Evolutionary conservation across 2,797 vertebrate species (phyloP).

Genomic region (Scolopax bukidnonensis): DNA sequence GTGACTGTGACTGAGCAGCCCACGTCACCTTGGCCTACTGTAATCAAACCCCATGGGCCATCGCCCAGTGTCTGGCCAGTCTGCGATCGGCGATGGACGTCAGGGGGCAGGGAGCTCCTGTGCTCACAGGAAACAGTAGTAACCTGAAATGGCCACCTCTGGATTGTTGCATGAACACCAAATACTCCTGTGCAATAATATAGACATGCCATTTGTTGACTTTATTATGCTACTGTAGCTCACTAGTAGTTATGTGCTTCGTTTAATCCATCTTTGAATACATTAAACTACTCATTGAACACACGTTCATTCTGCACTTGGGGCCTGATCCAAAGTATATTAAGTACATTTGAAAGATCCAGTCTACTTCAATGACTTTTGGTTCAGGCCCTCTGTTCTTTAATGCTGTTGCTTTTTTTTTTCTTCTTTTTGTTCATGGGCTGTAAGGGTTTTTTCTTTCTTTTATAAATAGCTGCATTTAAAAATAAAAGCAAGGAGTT

Average conservation of each 20-base stretch:
- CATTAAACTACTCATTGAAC: not conserved
- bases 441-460: not conserved
- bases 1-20: constrained; percentile 35
- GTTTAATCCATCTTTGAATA: not conserved
- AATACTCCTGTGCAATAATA: not conserved
- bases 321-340: constrained; percentile 33
- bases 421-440: not conserved
- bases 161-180: not conserved
- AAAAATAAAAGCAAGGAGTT: constrained; percentile 15
- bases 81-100: not conserved
- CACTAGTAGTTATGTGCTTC: constrained; percentile 14
- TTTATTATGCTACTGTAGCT: not conserved
- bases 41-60: not conserved
- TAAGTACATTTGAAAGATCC: not conserved
- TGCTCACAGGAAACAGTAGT: not conserved
- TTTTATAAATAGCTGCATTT: constrained; percentile 25
- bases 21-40: not conserved
- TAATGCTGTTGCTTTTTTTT: not conserved
- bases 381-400: constrained; percentile 25
- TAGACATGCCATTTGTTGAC: not conserved
- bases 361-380: not conserved
- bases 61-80: not conserved
- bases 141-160: constrained; percentile 4
- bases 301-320: not conserved
- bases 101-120: constrained; percentile 7